phyloP scores from a whole-genome alignment of 2,113 vertebrate genomes.

The Rattus norvegicus region GRCr8 NC_086037.1:52912001-52912500 shows the following conservation, averaged over 20 bases:
- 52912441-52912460: no score
- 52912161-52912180: not conserved
- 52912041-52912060: not conserved
- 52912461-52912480: not conserved
- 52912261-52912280: no score
- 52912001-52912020: not conserved
- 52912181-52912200: not conserved
- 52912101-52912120: not conserved
- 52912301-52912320: not conserved
- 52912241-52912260: not conserved
- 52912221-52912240: no score
- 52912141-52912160: not conserved
- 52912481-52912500: not conserved
- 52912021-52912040: no score
- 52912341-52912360: not conserved
- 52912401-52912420: not conserved
- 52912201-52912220: not conserved
- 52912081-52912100: not conserved
- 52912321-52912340: not conserved
- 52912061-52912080: no score
- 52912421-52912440: not conserved
- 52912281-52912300: not conserved
- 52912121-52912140: not conserved
- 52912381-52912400: not conserved
- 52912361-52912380: not conserved